phyloP scores from a whole-genome alignment of 2,113 vertebrate genomes.

The Silurus glanis region DNA sequence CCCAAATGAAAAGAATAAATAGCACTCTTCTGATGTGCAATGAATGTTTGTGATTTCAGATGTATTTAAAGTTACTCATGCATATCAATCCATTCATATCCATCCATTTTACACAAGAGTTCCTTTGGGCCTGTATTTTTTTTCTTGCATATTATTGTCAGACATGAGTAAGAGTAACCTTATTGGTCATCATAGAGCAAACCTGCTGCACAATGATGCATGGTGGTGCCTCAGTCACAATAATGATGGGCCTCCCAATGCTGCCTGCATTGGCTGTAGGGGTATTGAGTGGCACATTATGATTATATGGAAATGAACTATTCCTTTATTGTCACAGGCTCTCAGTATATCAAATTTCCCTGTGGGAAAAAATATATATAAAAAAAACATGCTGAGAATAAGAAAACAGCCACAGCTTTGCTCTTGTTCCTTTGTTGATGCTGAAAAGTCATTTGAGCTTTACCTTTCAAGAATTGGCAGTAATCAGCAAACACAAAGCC shows the following conservation, averaged over 20 bases:
- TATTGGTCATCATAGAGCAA: background rate
- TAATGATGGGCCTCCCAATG: background rate
- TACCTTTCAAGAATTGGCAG: constrained; percentile 29
- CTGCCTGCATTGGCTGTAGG: background rate
- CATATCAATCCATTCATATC: constrained; percentile 3
- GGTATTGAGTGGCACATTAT: background rate
- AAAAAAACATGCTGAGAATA: background rate
- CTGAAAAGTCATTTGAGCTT: constrained; percentile 37
- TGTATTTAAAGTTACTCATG: constrained; percentile 1
- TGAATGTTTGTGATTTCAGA: constrained; percentile 7
- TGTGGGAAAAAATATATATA: background rate
- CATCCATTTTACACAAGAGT: background rate
- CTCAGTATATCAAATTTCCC: background rate
- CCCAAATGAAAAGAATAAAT: background rate
- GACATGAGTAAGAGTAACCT: background rate
- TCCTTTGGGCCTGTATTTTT: background rate
- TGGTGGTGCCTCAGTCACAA: background rate
- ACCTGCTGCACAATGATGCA: background rate
- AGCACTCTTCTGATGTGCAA: background rate
- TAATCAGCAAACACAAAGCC: constrained; percentile 23
- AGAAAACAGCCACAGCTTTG: constrained; percentile 19
- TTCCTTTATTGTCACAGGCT: background rate
- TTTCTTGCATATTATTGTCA: background rate
- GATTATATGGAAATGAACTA: background rate
- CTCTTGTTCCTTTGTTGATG: constrained; percentile 35